Evolutionary conservation across 2,113 vertebrate genomes (phyloP).

Genomic region (Xyrauchen texanus): DNA sequence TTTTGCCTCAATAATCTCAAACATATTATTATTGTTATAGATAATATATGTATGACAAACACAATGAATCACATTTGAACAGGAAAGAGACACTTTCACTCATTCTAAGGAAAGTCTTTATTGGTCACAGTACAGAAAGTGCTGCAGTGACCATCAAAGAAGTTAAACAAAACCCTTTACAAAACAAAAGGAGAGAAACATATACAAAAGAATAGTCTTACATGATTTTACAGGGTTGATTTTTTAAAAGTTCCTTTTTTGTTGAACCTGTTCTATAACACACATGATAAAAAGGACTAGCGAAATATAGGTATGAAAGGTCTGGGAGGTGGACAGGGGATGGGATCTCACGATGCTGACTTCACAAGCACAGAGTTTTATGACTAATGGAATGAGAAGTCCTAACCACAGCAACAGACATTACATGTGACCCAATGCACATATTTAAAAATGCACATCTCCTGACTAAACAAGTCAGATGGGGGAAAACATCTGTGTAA

Average conservation of each 20-base stretch:
- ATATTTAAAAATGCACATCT: slow-evolving; percentile 44
- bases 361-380: slow-evolving; percentile 69
- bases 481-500: slow-evolving; percentile 26
- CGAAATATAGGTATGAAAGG: slow-evolving; percentile 49
- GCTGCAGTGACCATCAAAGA: slow-evolving; percentile 83
- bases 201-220: slow-evolving; percentile 75
- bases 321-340: slow-evolving; percentile 12
- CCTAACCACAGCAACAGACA: slow-evolving; percentile 55
- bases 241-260: slow-evolving; percentile 71
- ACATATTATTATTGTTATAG: no score
- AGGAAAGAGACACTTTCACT: slow-evolving; percentile 26
- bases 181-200: slow-evolving; percentile 71
- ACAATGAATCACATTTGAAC: not conserved
- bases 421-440: slow-evolving; percentile 53
- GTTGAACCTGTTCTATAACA: slow-evolving; percentile 57
- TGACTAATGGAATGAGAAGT: slow-evolving; percentile 53
- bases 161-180: slow-evolving; percentile 72
- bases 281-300: slow-evolving; percentile 59
- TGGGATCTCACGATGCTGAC: slow-evolving; percentile 68
- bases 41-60: not conserved
- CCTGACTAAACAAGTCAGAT: slow-evolving; percentile 34
- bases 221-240: slow-evolving; percentile 72
- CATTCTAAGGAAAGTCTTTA: slow-evolving; percentile 95
- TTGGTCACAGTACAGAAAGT: slow-evolving; percentile 94
- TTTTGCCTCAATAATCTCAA: no score